Percentiles rank a stretch among this genome's conserved stretches.
Evolutionary conservation across 2,113 vertebrate species (phyloP).

Genomic region (Choloepus hoffmanni): DNA sequence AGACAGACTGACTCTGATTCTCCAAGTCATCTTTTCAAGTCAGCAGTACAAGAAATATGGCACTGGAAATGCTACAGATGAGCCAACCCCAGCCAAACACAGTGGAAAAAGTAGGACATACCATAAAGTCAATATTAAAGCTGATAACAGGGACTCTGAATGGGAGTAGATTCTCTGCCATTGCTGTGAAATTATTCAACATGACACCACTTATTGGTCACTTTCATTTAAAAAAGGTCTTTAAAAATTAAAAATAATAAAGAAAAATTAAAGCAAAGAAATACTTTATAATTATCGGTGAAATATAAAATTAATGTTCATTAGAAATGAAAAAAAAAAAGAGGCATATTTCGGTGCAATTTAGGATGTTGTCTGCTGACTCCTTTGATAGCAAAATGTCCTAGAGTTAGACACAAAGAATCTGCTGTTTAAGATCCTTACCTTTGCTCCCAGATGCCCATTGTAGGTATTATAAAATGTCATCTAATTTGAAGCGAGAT

Average conservation of each 20-base stretch:
- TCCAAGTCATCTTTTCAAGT: neutral
- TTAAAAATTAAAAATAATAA: neutral
- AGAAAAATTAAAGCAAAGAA: neutral
- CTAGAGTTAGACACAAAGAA: neutral
- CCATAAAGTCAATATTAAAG: neutral
- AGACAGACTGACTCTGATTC: neutral
- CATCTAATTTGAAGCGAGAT: neutral
- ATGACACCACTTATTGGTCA: neutral
- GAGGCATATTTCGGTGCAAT: neutral
- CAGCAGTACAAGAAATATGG: neutral
- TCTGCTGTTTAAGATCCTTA: neutral
- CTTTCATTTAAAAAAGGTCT: neutral
- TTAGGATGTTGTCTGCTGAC: neutral
- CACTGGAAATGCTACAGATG: neutral
- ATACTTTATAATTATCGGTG: neutral
- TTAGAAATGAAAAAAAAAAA: neutral
- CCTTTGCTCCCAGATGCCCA: neutral
- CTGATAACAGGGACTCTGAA: neutral
- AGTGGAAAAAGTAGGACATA: neutral
- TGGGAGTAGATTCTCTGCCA: neutral
- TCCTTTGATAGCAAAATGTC: neutral
- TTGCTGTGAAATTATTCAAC: slow-evolving; percentile 8
- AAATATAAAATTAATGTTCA: neutral
- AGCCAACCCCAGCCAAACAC: neutral
- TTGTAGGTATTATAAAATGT: neutral